Evolutionary conservation across 2,797 vertebrate genomes (phyloP).

Genomic region (Podarcis siculus): DNA sequence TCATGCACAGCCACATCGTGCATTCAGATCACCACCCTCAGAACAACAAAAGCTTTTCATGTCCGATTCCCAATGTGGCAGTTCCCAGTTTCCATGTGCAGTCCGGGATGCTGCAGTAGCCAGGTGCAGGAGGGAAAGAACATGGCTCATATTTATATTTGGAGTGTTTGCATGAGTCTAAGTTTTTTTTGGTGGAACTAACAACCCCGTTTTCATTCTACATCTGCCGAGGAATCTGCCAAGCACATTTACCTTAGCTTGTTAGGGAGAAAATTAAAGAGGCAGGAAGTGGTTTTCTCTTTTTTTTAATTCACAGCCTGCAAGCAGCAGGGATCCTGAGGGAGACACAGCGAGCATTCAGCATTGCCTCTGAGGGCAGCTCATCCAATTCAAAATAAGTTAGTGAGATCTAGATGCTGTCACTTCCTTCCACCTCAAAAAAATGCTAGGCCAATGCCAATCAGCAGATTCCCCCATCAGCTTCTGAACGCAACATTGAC

Average conservation of each 20-base stretch:
- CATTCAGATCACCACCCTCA: constrained; percentile 8
- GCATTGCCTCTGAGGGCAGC: not conserved
- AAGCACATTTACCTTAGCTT: not conserved
- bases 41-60: not conserved
- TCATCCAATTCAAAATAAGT: constrained; percentile 6
- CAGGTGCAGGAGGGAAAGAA: not conserved
- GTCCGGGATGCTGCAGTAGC: not conserved
- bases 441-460: not conserved
- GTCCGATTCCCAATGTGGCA: not conserved
- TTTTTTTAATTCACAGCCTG: not conserved
- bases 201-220: not conserved
- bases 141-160: not conserved
- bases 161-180: not conserved
- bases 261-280: not conserved
- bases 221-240: constrained; percentile 23
- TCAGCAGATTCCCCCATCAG: not conserved
- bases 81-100: not conserved
- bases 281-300: not conserved
- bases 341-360: not conserved
- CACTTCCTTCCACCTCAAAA: not conserved
- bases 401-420: not conserved
- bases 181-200: not conserved
- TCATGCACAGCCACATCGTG: not conserved
- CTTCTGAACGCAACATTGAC: not conserved
- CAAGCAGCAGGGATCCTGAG: not conserved